phyloP scores from a whole-genome alignment of 2,113 vertebrate species.

The Mustelus asterias region DNA sequence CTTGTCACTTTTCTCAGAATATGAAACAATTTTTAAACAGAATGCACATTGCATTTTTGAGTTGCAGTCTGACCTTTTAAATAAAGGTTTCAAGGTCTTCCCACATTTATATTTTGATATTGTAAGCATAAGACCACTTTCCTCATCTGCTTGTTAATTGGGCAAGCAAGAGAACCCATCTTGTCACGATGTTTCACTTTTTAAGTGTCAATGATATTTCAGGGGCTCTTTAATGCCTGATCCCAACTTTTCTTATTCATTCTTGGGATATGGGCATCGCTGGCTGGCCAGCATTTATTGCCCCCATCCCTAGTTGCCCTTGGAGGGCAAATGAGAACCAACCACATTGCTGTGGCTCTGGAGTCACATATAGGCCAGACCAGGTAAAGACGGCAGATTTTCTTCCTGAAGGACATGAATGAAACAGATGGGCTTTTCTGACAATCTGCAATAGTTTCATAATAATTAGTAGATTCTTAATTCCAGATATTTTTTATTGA shows the following conservation, averaged over 20 bases:
- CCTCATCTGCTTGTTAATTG: not conserved
- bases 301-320: no score
- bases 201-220: not conserved
- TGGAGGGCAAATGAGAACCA: no score
- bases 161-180: not conserved
- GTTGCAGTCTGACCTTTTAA: not conserved
- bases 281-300: no score
- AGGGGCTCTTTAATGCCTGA: not conserved
- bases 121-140: not conserved
- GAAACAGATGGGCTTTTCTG: no score
- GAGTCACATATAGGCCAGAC: no score
- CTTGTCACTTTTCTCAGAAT: not conserved
- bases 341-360: no score
- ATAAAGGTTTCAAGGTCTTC: not conserved
- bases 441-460: no score
- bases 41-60: not conserved
- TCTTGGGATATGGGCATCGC: no score
- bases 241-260: not conserved
- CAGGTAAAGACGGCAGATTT: no score
- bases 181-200: not conserved
- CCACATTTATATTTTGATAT: not conserved
- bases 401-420: no score
- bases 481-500: no score
- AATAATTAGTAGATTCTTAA: no score
- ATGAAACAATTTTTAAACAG: not conserved